phyloP scores from a whole-genome alignment of 2,888 invertebrate genomes.

The Cactoblastis cactorum region DNA sequence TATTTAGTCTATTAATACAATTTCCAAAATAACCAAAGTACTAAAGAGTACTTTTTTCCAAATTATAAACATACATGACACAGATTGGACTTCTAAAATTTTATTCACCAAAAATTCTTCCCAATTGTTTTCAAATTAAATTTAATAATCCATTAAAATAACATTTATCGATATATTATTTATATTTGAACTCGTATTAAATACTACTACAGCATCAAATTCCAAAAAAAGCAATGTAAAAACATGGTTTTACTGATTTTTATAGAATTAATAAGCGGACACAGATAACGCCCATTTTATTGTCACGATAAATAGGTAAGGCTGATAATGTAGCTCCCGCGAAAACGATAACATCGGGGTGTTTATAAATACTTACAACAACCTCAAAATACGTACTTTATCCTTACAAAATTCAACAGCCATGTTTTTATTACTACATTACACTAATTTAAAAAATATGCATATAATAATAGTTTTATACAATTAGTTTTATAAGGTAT shows the following conservation, averaged over 20 bases:
- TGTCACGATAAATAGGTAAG: slow-evolving; percentile 60
- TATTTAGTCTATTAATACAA: no score
- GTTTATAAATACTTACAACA: slow-evolving; percentile 60
- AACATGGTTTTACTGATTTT: slow-evolving; percentile 9
- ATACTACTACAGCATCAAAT: slow-evolving; percentile 1
- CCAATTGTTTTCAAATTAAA: no score
- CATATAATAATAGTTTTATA: slow-evolving; percentile 26
- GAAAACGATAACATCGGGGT: slow-evolving; percentile 56
- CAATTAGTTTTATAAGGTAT: slow-evolving; percentile 29
- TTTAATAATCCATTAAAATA: no score
- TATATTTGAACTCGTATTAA: not conserved
- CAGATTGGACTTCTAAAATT: no score
- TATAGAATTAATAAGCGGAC: slow-evolving; percentile 6
- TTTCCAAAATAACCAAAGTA: no score
- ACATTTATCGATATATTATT: no score
- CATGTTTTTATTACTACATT: slow-evolving; percentile 70
- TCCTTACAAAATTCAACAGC: slow-evolving; percentile 71
- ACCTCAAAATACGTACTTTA: slow-evolving; percentile 59
- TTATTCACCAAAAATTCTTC: no score
- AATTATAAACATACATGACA: no score
- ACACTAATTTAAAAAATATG: slow-evolving; percentile 28
- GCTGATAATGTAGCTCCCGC: slow-evolving; percentile 44
- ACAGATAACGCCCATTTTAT: no score
- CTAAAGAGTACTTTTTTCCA: no score
- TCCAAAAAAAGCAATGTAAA: not conserved